Evolutionary conservation across 2,888 invertebrate species (phyloP).

Genomic region (Stomorhina lunata): DNA sequence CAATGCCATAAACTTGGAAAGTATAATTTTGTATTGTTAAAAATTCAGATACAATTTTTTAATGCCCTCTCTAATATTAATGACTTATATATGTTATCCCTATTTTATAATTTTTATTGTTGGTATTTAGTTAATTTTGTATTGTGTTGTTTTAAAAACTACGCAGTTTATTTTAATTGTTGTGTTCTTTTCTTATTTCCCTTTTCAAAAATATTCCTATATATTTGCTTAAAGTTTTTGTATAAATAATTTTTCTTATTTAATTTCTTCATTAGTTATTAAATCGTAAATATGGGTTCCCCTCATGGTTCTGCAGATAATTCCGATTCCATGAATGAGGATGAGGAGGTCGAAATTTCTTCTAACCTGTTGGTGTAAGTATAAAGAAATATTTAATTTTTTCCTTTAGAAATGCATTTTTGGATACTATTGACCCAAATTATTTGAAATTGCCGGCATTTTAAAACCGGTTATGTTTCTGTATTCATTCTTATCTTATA

Average conservation of each 20-base stretch:
- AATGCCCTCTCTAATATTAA: too few relatives aligned
- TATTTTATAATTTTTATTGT: slow-evolving; percentile 21
- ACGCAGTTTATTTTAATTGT: slow-evolving; percentile 30
- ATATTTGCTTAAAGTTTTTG: background rate
- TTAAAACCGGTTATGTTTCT: slow-evolving; percentile 17
- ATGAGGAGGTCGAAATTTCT: slow-evolving; percentile 62
- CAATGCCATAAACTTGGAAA: too few relatives aligned
- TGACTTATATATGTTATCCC: too few relatives aligned
- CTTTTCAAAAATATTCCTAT: background rate
- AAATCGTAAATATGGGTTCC: slow-evolving; percentile 45
- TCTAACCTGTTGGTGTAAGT: slow-evolving; percentile 66
- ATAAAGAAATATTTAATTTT: background rate
- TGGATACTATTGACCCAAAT: background rate
- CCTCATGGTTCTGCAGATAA: slow-evolving; percentile 55
- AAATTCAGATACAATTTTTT: too few relatives aligned
- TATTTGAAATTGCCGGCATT: slow-evolving; percentile 4
- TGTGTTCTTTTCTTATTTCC: background rate
- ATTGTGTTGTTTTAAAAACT: slow-evolving; percentile 34
- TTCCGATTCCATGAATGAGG: slow-evolving; percentile 58
- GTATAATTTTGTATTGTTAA: too few relatives aligned
- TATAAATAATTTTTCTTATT: background rate
- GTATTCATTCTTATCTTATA: background rate
- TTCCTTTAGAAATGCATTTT: background rate
- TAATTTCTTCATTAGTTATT: background rate
- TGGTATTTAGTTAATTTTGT: slow-evolving; percentile 8